Evolutionary conservation across 2,113 vertebrate genomes (phyloP).

Genomic region (Pygoscelis adeliae): DNA sequence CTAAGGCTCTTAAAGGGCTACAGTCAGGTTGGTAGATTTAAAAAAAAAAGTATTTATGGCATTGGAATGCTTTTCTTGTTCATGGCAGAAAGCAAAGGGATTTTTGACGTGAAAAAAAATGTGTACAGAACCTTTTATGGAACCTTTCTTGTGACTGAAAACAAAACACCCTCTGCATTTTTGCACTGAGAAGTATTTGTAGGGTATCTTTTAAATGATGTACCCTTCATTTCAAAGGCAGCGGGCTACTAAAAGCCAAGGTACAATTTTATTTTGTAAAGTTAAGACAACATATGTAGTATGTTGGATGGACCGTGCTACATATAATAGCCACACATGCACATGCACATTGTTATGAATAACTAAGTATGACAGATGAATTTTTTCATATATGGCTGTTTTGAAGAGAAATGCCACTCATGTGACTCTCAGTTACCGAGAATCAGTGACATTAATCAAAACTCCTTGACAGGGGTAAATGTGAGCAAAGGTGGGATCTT

Average conservation of each 20-base stretch:
- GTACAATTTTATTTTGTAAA: neutral
- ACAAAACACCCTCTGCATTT: conserved; percentile 20
- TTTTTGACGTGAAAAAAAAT: conserved; percentile 44
- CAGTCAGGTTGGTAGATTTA: neutral
- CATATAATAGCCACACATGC: neutral
- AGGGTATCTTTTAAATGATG: neutral
- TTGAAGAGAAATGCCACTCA: neutral
- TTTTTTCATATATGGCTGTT: neutral
- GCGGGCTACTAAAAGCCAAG: neutral
- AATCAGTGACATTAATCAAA: neutral
- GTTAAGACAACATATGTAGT: neutral
- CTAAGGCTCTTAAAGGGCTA: conserved; percentile 6
- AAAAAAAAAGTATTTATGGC: neutral
- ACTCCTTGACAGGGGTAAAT: neutral
- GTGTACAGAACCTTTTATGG: neutral
- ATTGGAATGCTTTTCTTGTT: neutral
- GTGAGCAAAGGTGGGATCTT: neutral
- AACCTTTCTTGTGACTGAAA: conserved; percentile 1
- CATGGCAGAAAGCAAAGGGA: neutral
- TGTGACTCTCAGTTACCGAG: neutral
- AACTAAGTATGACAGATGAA: neutral
- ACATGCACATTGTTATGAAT: neutral
- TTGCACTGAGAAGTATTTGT: conserved; percentile 38
- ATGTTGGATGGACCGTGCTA: neutral
- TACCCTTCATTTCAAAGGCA: conserved; percentile 4